phyloP scores from a whole-genome alignment of 2,797 vertebrate species.

The Eleutherodactylus coqui region DNA sequence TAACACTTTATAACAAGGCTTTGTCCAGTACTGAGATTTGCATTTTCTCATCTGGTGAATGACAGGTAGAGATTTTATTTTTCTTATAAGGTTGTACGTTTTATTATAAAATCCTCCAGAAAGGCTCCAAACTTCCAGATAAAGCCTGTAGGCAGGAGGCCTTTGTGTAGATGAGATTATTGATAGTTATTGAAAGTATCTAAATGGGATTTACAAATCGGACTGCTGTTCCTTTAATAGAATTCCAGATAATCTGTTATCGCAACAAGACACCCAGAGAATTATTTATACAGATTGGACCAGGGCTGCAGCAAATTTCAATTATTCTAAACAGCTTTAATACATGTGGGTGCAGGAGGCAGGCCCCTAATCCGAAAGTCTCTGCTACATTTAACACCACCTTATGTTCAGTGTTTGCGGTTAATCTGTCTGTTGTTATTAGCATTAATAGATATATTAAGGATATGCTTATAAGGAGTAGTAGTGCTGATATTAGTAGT shows the following conservation, averaged over 20 bases:
- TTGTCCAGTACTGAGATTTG: conserved; percentile 74
- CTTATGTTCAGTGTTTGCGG: not conserved
- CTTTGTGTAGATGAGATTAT: conserved; percentile 82
- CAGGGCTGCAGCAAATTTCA: conserved; percentile 93
- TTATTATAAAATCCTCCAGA: conserved; percentile 76
- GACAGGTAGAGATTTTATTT: conserved; percentile 77
- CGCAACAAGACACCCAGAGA: conserved; percentile 91
- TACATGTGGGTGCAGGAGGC: conserved; percentile 92
- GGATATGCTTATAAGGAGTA: not conserved
- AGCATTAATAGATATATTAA: not conserved
- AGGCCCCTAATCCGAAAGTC: conserved; percentile 89
- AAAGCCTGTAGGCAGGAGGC: conserved; percentile 80
- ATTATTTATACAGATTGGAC: conserved; percentile 92
- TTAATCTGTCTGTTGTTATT: conserved; percentile 16
- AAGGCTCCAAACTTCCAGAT: conserved; percentile 85
- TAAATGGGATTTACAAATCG: conserved; percentile 87
- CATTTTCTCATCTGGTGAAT: conserved; percentile 75
- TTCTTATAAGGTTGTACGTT: conserved; percentile 68
- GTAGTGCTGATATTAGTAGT: not conserved
- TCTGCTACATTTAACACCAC: conserved; percentile 82
- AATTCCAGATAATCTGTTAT: conserved; percentile 93
- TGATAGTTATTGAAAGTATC: conserved; percentile 86
- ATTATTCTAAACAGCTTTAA: conserved; percentile 93
- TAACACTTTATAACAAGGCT: conserved; percentile 65
- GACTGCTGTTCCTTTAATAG: conserved; percentile 91